phyloP scores from a whole-genome alignment of 35 echinoderm and acorn worm genomes.

The Diadema setosum region DNA sequence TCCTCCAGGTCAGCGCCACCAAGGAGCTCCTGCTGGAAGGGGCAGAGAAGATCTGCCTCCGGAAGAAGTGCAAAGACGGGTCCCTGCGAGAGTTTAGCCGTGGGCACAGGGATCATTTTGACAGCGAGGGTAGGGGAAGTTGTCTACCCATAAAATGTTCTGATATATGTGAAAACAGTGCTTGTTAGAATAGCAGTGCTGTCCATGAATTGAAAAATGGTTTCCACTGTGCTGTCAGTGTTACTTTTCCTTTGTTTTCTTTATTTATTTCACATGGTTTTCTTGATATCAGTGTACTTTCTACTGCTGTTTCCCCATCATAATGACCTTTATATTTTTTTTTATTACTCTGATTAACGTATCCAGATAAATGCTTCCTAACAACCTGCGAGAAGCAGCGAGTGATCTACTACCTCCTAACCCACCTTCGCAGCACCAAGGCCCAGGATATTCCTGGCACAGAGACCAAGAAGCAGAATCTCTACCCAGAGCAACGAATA shows the following conservation, averaged over 20 bases:
- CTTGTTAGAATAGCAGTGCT: no score
- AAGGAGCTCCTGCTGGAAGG: constrained; percentile 82
- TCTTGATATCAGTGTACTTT: no score
- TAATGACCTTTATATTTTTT: background rate
- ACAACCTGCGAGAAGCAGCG: constrained; percentile 80
- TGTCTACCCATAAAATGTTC: no score
- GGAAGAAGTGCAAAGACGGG: constrained; percentile 94
- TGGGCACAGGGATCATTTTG: constrained; percentile 74
- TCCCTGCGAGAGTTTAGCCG: constrained; percentile 74
- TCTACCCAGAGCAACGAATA: constrained; percentile 74
- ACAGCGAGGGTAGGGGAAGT: constrained; percentile 66
- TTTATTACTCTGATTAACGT: background rate
- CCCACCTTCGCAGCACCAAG: constrained; percentile 59
- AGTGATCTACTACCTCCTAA: constrained; percentile 72
- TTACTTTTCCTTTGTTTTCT: background rate
- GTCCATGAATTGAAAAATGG: no score
- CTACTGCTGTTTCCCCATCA: no score
- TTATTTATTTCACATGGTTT: no score
- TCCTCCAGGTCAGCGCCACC: constrained; percentile 62
- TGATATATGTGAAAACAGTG: no score
- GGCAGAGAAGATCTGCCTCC: constrained; percentile 74
- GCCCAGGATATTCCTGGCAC: constrained; percentile 65
- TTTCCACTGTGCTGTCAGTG: no score
- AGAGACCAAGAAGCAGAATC: constrained; percentile 9
- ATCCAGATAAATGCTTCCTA: constrained; percentile 61